Percentiles rank a stretch among this genome's conserved stretches.
phyloP scores from a whole-genome alignment of 1,140 invertebrate species.

The Apis laboriosa region DNA sequence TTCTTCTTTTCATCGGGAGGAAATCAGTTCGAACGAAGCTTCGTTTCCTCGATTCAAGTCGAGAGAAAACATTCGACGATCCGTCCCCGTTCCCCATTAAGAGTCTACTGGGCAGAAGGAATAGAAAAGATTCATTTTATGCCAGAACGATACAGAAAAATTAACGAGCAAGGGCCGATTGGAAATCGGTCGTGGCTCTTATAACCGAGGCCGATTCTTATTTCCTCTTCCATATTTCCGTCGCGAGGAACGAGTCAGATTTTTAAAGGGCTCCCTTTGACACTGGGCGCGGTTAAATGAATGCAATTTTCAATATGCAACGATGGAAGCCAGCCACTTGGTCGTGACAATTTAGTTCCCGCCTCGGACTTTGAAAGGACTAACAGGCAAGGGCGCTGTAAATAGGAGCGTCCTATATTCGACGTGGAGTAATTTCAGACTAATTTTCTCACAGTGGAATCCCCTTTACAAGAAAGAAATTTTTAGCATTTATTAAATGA shows the following conservation, averaged over 20 bases:
- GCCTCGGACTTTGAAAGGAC: background rate
- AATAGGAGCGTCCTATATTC: background rate
- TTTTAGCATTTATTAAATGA: too few species aligned
- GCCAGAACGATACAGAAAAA: slow-evolving; percentile 8
- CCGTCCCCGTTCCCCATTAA: slow-evolving; percentile 5
- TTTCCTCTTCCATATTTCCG: slow-evolving; percentile 35
- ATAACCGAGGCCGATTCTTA: slow-evolving; percentile 38
- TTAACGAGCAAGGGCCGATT: slow-evolving; percentile 27
- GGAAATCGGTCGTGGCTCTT: slow-evolving; percentile 5
- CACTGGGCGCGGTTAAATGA: slow-evolving; percentile 54
- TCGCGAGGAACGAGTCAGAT: slow-evolving; percentile 35
- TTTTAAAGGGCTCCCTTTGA: slow-evolving; percentile 65
- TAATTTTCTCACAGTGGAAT: too few species aligned
- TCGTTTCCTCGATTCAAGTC: background rate
- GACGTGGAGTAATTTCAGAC: background rate
- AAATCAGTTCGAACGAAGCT: background rate
- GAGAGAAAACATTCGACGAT: background rate
- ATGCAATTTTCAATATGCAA: slow-evolving; percentile 62
- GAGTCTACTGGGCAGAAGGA: background rate
- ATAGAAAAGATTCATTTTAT: background rate
- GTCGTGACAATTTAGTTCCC: slow-evolving; percentile 42
- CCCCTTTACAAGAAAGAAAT: too few species aligned
- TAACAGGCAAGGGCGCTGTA: background rate
- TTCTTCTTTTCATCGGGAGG: too few species aligned
- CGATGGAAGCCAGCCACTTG: slow-evolving; percentile 32